Base-by-base conservation (phyloP, 2,888 invertebrate species). In the Ceramica pisi region DNA sequence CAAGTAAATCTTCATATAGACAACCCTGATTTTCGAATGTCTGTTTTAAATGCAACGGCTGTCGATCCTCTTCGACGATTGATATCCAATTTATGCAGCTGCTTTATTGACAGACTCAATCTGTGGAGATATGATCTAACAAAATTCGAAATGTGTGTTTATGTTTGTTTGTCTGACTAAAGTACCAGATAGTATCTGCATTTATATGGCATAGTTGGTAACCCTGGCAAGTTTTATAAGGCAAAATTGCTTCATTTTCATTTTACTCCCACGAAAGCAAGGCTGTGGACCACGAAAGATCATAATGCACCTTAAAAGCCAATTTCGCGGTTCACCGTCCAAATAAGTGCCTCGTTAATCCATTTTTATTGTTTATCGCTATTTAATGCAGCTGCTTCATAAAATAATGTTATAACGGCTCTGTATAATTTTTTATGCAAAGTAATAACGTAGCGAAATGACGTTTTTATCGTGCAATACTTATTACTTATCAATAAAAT, bases 1-100 rank as follows among this genome's bases (percentile, higher is more conserved):
- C 90, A 98, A 98, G 98, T 98, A 96, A 81, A 66, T 96, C 97
- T 88, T 76, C 78, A 67, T 44, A 67, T 80, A 62, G 50, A 62
- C 53, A 66, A 46, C 81, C 67, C 46, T 75, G 14, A 12, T 41
- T 63, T 62, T 46, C 26, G 31, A 56, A 75, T 51, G 46, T 56
- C 66, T 71, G 56, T 56, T 67, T 74, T 51, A 67, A 68, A 69
- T 62, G 56, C 64, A 68, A 46, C 41, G 35, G 26, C 63, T 56
- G 55, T 67, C 55, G 12, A 61, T 31, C 46, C 31, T 23, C 23
- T 75, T 31, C 23, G 35, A 51, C 50, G 50, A 81, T 75, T 77
- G 68, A 63, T 50, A 67, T 51, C 46, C 44, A 75, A 75, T 75
- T 77, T 67, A 81, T 68, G 48, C 59, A 81, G 31, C 21, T 63